Percentiles rank a stretch among this genome's conserved stretches.
Evolutionary conservation across 2,888 invertebrate genomes (phyloP).

Genomic region (Latheticus oryzae): DNA sequence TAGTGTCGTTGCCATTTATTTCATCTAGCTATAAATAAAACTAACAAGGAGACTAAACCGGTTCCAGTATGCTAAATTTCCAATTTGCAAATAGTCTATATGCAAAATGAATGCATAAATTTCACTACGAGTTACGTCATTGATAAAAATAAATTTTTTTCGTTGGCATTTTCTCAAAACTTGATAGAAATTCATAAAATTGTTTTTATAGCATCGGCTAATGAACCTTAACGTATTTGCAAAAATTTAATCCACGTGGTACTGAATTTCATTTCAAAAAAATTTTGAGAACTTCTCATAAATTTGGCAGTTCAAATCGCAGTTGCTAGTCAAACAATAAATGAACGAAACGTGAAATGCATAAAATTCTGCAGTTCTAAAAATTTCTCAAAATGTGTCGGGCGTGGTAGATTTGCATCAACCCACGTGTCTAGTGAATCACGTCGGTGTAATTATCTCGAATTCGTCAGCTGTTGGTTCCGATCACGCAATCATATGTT

Average conservation of each 20-base stretch:
- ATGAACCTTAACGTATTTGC: conserved; percentile 25
- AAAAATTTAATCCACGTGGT: too few species aligned
- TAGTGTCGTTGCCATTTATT: conserved; percentile 27
- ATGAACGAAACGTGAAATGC: too few species aligned
- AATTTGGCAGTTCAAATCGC: too few species aligned
- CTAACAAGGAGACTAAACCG: conserved; percentile 19
- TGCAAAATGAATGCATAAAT: conserved; percentile 2
- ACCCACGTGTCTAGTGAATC: conserved; percentile 41
- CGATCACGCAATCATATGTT: conserved; percentile 33
- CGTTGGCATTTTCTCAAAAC: conserved; percentile 14
- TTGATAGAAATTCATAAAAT: conserved; percentile 6
- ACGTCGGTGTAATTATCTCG: conserved; percentile 43
- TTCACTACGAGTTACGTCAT: not conserved
- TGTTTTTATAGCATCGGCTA: conserved; percentile 19
- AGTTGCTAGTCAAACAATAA: too few species aligned
- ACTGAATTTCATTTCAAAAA: too few species aligned
- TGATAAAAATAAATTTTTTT: not conserved
- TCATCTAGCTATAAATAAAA: conserved; percentile 20
- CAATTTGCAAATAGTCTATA: conserved; percentile 10
- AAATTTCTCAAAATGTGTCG: conserved; percentile 5
- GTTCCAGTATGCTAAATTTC: conserved; percentile 12
- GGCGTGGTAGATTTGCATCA: conserved; percentile 35
- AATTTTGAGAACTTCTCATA: too few species aligned
- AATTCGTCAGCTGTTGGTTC: conserved; percentile 45
- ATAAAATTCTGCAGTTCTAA: too few species aligned